Evolutionary conservation across 2,888 invertebrate species (phyloP).

Genomic region (Coelopa pilipes): DNA sequence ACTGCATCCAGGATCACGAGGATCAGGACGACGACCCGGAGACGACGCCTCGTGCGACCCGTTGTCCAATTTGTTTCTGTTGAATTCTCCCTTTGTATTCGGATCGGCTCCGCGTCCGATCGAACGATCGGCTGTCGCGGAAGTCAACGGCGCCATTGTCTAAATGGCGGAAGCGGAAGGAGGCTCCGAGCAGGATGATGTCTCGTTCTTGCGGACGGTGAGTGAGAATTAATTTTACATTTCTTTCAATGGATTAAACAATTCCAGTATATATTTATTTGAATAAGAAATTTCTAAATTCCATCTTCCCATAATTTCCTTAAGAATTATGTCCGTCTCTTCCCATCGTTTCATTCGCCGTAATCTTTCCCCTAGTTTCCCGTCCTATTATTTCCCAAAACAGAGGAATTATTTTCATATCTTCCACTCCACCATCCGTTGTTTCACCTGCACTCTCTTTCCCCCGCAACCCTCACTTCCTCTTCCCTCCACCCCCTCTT

Average conservation of each 20-base stretch:
- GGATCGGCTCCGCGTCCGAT: conserved; percentile 8
- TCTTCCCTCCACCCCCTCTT: too few relatives aligned
- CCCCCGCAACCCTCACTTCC: too few relatives aligned
- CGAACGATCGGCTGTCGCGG: conserved; percentile 43
- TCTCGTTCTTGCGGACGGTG: conserved; percentile 99
- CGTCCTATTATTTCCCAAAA: too few relatives aligned
- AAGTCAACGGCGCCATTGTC: conserved; percentile 51
- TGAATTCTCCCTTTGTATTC: neutral
- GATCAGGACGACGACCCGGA: neutral
- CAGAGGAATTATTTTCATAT: too few relatives aligned
- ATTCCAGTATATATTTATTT: too few relatives aligned
- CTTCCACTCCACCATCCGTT: too few relatives aligned
- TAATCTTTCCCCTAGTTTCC: too few relatives aligned
- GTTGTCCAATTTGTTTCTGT: conserved; percentile 17
- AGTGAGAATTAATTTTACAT: conserved; percentile 66
- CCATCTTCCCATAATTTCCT: too few relatives aligned
- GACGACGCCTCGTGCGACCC: conserved; percentile 9
- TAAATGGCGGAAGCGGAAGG: conserved; percentile 93
- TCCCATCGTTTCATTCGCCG: too few relatives aligned
- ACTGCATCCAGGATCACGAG: conserved; percentile 40
- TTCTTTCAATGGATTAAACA: neutral
- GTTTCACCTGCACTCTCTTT: too few relatives aligned
- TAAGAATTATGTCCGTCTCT: too few relatives aligned
- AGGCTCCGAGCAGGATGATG: conserved; percentile 99
- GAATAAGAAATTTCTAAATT: too few relatives aligned